phyloP scores from a whole-genome alignment of 1,140 invertebrate species.

The Pentalonia nigronervosa region DNA sequence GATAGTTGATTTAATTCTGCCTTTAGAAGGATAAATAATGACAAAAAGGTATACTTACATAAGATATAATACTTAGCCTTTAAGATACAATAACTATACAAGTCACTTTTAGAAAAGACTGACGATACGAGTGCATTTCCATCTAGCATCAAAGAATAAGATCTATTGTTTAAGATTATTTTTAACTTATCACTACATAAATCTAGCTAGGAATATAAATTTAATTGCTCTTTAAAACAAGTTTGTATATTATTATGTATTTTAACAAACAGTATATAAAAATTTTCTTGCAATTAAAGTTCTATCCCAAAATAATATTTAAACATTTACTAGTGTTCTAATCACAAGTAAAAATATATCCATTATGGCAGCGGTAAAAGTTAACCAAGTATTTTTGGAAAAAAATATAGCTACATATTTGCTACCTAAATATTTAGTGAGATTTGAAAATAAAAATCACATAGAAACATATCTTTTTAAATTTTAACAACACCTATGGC shows the following conservation, averaged over 20 bases:
- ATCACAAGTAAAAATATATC: no score
- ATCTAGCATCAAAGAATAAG: not conserved
- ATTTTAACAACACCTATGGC: no score
- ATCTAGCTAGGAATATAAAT: not conserved
- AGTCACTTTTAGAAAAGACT: not conserved
- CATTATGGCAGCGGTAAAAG: no score
- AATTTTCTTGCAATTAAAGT: not conserved
- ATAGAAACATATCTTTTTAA: no score
- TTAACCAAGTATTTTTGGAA: no score
- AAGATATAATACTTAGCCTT: no score
- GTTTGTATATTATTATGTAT: not conserved
- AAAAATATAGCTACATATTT: no score
- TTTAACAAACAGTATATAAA: not conserved
- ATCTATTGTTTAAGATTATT: not conserved
- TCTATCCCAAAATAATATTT: not conserved
- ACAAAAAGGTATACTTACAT: conserved; percentile 25
- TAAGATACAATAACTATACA: no score
- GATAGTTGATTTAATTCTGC: conserved; percentile 2
- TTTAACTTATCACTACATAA: not conserved
- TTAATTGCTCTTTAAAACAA: not conserved
- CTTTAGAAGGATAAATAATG: not conserved
- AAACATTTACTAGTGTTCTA: no score
- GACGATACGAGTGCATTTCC: not conserved
- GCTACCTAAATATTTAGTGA: no score
- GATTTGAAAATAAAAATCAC: no score